A percentile compares a stretch with the other conserved stretches of the same genome.
phyloP scores from a whole-genome alignment of 2,797 vertebrate genomes.

The Lepus oiostolus region DNA sequence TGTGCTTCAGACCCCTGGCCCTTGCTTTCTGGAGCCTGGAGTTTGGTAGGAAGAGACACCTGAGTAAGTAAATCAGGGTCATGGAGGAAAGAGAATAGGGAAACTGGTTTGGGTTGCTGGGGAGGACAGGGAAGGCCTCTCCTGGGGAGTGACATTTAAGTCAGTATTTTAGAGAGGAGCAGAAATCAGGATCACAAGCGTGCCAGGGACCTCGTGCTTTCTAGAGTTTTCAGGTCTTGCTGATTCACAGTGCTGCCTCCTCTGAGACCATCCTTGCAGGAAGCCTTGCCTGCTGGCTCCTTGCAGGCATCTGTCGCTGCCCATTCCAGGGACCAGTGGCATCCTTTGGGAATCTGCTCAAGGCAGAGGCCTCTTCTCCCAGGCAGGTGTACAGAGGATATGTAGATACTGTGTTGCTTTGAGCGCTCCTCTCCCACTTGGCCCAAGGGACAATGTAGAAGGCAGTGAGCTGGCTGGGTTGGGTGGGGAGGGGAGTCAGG shows the following conservation, averaged over 20 bases:
- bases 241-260: not conserved
- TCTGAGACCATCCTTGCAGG: not conserved
- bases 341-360: not conserved
- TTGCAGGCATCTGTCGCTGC: too few species aligned
- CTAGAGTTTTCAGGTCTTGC: too few species aligned
- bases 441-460: not conserved
- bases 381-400: not conserved
- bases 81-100: not conserved
- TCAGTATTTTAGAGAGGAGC: not conserved
- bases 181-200: not conserved
- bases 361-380: not conserved
- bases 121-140: not conserved
- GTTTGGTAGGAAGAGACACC: not conserved
- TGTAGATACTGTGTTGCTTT: not conserved
- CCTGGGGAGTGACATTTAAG: not conserved
- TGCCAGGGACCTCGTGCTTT: too few species aligned
- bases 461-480: not conserved
- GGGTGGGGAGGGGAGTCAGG: not conserved
- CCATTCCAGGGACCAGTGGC: not conserved
- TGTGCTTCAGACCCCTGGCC: too few species aligned
- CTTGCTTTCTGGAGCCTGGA: not conserved
- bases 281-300: not conserved
- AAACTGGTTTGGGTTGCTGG: not conserved
- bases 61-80: not conserved
- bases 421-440: not conserved